phyloP scores from a whole-genome alignment of 2,113 vertebrate genomes.

The Myotis brandtii region DNA sequence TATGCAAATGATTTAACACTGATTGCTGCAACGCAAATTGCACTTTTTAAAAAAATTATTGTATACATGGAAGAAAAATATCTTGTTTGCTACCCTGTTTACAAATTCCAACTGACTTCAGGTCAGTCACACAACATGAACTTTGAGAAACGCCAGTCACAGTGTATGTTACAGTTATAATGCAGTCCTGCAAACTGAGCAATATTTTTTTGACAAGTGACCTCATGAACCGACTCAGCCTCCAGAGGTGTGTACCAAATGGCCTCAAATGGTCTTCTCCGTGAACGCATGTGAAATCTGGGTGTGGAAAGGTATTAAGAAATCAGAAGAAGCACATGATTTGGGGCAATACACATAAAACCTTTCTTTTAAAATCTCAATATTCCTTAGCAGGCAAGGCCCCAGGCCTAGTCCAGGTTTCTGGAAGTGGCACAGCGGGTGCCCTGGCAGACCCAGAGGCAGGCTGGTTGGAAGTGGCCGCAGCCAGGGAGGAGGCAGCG shows the following conservation, averaged over 20 bases:
- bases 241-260: slow-evolving; percentile 80
- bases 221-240: slow-evolving; percentile 70
- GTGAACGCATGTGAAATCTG: slow-evolving; percentile 56
- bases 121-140: slow-evolving; percentile 87
- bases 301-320: slow-evolving; percentile 59
- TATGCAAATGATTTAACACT: slow-evolving; percentile 94
- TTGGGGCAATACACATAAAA: slow-evolving; percentile 63
- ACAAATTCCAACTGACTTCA: slow-evolving; percentile 84
- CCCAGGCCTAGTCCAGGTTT: slow-evolving; percentile 54
- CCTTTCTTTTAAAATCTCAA: not conserved
- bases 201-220: slow-evolving; percentile 76
- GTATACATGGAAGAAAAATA: slow-evolving; percentile 91
- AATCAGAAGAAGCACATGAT: slow-evolving; percentile 63
- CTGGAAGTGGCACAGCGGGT: not conserved
- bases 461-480: slow-evolving; percentile 52
- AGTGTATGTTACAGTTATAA: slow-evolving; percentile 81
- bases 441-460: slow-evolving; percentile 67
- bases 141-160: slow-evolving; percentile 88
- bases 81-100: slow-evolving; percentile 97
- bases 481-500: slow-evolving; percentile 40
- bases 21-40: slow-evolving; percentile 93
- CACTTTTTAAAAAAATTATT: slow-evolving; percentile 90
- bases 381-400: slow-evolving; percentile 67
- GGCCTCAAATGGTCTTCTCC: slow-evolving; percentile 78
- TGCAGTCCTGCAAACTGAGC: slow-evolving; percentile 81